Base-by-base conservation (phyloP, 2,888 invertebrate genomes). In the Latheticus oryzae region DNA sequence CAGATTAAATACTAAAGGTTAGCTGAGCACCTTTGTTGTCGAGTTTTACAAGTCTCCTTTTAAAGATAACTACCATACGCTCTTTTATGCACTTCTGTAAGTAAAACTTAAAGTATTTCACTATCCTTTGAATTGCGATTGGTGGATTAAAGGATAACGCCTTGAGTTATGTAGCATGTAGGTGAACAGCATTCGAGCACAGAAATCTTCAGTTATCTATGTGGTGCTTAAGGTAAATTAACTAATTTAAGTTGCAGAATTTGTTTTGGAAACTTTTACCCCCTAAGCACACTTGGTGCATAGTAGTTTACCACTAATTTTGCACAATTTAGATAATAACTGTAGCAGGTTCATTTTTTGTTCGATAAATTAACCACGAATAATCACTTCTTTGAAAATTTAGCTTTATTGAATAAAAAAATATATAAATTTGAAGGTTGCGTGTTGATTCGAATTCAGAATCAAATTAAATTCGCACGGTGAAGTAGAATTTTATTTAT, bases 171-270 rank as follows among this genome's bases (percentile, higher is more conserved):
- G 23, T n/a, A 3, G 15, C 48, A 37, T 48, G 35, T 23, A 26
- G 16, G 23, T 37, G 48, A 35, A 12, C 28, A 16, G 3, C n/a
- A 48, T 48, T 35, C 37, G 35, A 24, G 48, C 35, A 38, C 35
- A 16, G 15, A 28, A 15, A 17, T 50, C 38, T 38, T 5, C 37
- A 30, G 45, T 42, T 30, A 33, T 43, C 23, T 61, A 61, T 54
- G 62, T 60, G 24, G 56, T 61, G 55, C 61, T 66, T 64, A 58
- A 60, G 58, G 54, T 58, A 60, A 61, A 63, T 66, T 62, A 61
- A 56, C 57, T 62, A 66, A 63, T 64, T 63, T 61, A 64, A 58
- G 61, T 61, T 59, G 45, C 56, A 58, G 57, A 63, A 55, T 63
- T 62, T 62, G 64, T 66, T 66, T 62, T 57, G 47, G 58, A 37